Percentiles rank a stretch among this genome's conserved stretches.
Evolutionary conservation across 2,888 invertebrate species (phyloP).

Genomic region (Pyrochroa serraticornis): DNA sequence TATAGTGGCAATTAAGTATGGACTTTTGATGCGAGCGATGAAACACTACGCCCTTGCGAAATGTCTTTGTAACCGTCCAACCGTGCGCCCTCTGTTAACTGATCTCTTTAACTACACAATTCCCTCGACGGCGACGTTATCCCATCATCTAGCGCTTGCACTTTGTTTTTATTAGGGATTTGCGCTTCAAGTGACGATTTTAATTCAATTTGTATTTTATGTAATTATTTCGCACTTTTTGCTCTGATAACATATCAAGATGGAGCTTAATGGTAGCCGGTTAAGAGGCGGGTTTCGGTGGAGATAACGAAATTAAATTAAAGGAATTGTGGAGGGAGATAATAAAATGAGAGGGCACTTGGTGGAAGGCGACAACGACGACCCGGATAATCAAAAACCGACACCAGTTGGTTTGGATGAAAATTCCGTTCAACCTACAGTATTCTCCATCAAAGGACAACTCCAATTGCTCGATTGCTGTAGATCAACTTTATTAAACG

Average conservation of each 20-base stretch:
- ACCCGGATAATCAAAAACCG: too few species aligned
- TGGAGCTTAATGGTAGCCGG: constrained; percentile 17
- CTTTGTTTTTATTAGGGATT: constrained; percentile 17
- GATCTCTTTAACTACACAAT: constrained; percentile 19
- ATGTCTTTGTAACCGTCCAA: constrained; percentile 14
- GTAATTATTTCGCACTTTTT: constrained; percentile 7
- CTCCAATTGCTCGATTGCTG: too few species aligned
- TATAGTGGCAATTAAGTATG: constrained; percentile 30
- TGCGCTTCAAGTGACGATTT: constrained; percentile 19
- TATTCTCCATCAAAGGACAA: too few species aligned
- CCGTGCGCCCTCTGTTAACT: constrained; percentile 25
- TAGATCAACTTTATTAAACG: too few species aligned
- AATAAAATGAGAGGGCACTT: constrained; percentile 5
- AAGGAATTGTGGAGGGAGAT: constrained; percentile 17
- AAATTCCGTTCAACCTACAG: too few species aligned
- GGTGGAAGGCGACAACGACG: too few species aligned
- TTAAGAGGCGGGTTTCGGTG: constrained; percentile 13
- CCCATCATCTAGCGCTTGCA: background rate
- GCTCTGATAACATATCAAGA: constrained; percentile 12
- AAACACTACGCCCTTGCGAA: constrained; percentile 19
- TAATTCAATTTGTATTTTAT: constrained; percentile 18
- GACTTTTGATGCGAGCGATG: constrained; percentile 28
- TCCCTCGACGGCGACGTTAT: too few species aligned
- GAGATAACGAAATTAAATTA: constrained; percentile 23
- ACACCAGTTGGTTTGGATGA: too few species aligned